phyloP scores from a whole-genome alignment of 1,140 invertebrate genomes.

The Zaprionus ghesquierei region DNA sequence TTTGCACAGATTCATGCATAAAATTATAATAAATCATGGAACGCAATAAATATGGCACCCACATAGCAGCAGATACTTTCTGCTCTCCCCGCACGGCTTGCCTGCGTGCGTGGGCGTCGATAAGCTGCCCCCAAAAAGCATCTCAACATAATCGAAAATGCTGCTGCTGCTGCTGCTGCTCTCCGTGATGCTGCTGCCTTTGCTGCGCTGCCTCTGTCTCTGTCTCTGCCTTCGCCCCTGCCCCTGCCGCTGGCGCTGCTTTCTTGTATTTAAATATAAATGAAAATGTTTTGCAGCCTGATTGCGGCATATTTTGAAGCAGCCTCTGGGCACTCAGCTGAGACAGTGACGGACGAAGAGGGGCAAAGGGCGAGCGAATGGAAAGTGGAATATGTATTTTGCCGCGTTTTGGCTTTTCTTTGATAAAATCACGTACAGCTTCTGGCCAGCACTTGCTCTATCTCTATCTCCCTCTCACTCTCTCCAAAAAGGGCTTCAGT shows the following conservation, averaged over 20 bases:
- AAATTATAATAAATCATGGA: slow-evolving; percentile 79
- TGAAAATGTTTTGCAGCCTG: slow-evolving; percentile 79
- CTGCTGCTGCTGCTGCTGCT: slow-evolving; percentile 27
- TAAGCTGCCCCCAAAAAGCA: slow-evolving; percentile 68
- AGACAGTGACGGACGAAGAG: slow-evolving; percentile 16
- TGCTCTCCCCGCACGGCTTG: background rate
- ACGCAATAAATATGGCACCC: slow-evolving; percentile 73
- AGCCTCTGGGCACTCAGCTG: slow-evolving; percentile 56
- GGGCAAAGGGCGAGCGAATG: background rate
- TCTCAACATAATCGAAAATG: slow-evolving; percentile 79
- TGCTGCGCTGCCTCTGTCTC: slow-evolving; percentile 15
- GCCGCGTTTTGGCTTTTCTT: slow-evolving; percentile 62
- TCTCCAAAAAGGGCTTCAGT: slow-evolving; percentile 53
- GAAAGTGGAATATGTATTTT: slow-evolving; percentile 19
- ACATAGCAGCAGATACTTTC: slow-evolving; percentile 17
- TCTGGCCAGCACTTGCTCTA: slow-evolving; percentile 36
- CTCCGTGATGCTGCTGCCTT: slow-evolving; percentile 2
- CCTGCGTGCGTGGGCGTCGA: slow-evolving; percentile 65
- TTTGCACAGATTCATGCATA: slow-evolving; percentile 74
- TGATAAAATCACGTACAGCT: slow-evolving; percentile 79
- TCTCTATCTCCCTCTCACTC: background rate
- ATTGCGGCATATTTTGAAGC: slow-evolving; percentile 80
- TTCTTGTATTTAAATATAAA: slow-evolving; percentile 79
- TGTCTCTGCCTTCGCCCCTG: slow-evolving; percentile 17
- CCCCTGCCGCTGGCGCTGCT: background rate